Conservation (phyloP, 2,797 vertebrate species). For the Coranthus polyacanthus region DNA sequence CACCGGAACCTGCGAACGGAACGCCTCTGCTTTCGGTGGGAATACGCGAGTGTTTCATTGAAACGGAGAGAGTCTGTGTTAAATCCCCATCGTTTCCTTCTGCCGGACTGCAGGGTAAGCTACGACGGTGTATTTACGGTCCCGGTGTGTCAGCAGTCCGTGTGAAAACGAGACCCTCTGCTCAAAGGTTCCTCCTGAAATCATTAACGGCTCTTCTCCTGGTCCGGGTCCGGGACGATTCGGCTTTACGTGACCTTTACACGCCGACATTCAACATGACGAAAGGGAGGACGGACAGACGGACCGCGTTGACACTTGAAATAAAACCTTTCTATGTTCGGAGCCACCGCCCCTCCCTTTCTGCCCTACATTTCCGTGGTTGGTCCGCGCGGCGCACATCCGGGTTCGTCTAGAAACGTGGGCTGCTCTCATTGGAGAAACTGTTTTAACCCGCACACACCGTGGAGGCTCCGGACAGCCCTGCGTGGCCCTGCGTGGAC, state of each 20-base stretch:
- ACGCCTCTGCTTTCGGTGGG: conserved; percentile 23
- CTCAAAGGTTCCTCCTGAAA: conserved; percentile 65
- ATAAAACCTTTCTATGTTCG: conserved; percentile 23
- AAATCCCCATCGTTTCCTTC: conserved; percentile 17
- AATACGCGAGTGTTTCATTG: conserved; percentile 50
- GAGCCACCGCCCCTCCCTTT: conserved; percentile 23
- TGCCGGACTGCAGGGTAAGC: not conserved
- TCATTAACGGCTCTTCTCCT: not conserved
- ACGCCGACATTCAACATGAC: not conserved
- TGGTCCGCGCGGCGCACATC: conserved; percentile 64
- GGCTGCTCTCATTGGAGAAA: conserved; percentile 78
- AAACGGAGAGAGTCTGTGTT: not conserved
- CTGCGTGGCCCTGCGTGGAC: too few species aligned
- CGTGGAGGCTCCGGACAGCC: too few species aligned
- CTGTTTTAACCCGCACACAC: conserved; percentile 59
- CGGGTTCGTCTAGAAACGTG: conserved; percentile 79
- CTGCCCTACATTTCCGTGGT: conserved; percentile 54
- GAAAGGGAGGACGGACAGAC: conserved; percentile 15
- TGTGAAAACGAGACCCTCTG: conserved; percentile 46
- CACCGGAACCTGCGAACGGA: conserved; percentile 33
- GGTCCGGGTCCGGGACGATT: rapidly evolving
- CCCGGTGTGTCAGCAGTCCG: conserved; percentile 76
- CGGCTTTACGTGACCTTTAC: not conserved
- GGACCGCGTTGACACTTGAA: conserved; percentile 24
- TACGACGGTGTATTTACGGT: conserved; percentile 74